Evolutionary conservation across 2,797 vertebrate genomes (phyloP), one percentile per base, ranked within the genome.

Genomic region (Pagetopsis macropterus): DNA sequence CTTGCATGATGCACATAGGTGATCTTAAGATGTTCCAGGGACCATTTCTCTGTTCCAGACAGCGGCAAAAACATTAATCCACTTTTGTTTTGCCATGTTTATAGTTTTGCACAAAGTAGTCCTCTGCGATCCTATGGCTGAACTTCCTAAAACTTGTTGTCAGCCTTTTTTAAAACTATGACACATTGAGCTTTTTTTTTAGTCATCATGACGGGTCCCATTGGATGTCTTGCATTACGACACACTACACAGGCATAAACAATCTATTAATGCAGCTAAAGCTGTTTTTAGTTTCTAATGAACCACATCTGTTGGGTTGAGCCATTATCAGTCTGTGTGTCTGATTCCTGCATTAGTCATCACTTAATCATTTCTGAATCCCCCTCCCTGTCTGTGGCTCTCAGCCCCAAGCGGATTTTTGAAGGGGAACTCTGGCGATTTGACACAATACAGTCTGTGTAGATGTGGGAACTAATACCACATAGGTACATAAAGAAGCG

Each of bases 321-420:
- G 10, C 17, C n/a, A 17, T 55, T 54, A 55, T 40, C 23, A 2
- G 16, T 52, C 40, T 33, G 48, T 52, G 48, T 27, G 68, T 70
- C 49, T 51, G 68, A 51, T 70, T 9, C 12, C 5, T 19, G 48
- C 17, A 16, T 60, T 70, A 51, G 48, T 70, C 67, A 61, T 16
- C 40, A 33, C 40, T 45, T 7, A 45, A 21, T 45, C 3, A 70
- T 37, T 43, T 44, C 21, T 70, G 45, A 60, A 46, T 50, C n/a
- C 55, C 46, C 21, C 55, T 23, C 45, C 21, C 37, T 31, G 12
- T 16, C 67, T 60, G 17, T 52, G 21, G 31, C 17, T 5, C 45
- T 50, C 48, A 23, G 33, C 33, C 33, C 33, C 33, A 37, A 37
- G 33, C 48, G 19, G 23, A 27, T 41, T 59, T 49, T 58, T 50